Conservation (phyloP, 2,888 invertebrate genomes). For the Sminthurinus aureus region DNA sequence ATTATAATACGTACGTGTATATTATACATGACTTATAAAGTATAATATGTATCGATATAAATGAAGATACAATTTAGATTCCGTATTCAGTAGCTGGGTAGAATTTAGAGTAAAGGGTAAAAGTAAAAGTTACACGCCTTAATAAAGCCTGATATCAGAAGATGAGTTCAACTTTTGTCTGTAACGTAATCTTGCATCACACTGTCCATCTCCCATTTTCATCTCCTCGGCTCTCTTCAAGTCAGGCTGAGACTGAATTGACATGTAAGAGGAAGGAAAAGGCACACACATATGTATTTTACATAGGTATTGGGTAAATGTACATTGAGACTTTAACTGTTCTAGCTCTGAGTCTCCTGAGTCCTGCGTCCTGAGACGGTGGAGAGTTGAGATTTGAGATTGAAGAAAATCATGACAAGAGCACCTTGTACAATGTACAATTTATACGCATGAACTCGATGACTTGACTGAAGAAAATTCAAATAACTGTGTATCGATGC, state of each 20-base stretch:
- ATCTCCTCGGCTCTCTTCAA: no score
- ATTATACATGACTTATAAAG: no score
- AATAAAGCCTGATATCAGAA: not conserved
- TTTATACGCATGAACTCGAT: constrained; percentile 3
- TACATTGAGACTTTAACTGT: not conserved
- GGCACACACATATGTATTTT: no score
- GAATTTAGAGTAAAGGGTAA: not conserved
- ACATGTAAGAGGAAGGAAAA: not conserved
- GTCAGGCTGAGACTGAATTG: not conserved
- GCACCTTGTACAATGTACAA: constrained; percentile 13
- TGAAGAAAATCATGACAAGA: not conserved
- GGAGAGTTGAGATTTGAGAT: not conserved
- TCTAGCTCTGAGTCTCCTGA: not conserved
- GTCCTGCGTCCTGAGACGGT: not conserved
- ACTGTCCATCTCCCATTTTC: no score
- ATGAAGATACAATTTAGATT: no score
- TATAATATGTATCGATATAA: no score
- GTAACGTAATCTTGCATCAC: not conserved
- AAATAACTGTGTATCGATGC: not conserved
- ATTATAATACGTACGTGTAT: no score
- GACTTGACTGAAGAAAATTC: not conserved
- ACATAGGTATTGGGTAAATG: no score
- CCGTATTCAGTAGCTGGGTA: not conserved
- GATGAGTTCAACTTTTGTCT: not conserved
- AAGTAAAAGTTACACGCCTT: not conserved